Evolutionary conservation across 30 jellyfish, hydroid and myxozoan species (phyloP).

Genomic region (Haliclystus octoradiatus): DNA sequence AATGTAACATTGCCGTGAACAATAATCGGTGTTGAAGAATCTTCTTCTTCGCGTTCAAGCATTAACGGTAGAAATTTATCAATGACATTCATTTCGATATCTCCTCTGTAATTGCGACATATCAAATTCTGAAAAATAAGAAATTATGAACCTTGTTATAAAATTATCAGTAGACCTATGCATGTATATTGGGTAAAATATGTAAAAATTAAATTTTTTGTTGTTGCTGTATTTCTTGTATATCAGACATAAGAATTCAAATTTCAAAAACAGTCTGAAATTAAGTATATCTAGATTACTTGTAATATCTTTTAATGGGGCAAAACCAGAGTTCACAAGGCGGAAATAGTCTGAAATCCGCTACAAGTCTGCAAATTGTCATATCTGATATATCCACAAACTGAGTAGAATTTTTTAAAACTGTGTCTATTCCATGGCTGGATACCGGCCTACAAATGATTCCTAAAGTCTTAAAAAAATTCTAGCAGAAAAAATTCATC

Average conservation of each 20-base stretch:
- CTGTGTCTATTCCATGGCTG: no score
- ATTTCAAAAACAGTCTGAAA: no score
- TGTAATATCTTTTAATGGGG: no score
- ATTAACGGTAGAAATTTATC: slow-evolving; percentile 89
- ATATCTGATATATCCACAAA: no score
- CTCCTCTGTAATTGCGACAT: slow-evolving; percentile 91
- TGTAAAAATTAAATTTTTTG: neutral
- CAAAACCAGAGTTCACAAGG: neutral
- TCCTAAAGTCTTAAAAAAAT: no score
- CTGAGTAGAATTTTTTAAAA: no score
- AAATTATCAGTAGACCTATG: neutral
- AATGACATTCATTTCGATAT: slow-evolving; percentile 61
- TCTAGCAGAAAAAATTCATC: no score
- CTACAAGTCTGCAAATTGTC: no score
- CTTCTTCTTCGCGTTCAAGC: slow-evolving; percentile 93
- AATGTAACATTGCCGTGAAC: slow-evolving; percentile 92
- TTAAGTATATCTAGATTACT: no score
- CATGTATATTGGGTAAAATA: neutral
- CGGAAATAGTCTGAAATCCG: no score
- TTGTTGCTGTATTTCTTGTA: neutral
- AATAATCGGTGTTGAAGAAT: slow-evolving; percentile 74
- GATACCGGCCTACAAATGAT: no score
- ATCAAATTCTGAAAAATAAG: slow-evolving; percentile 63
- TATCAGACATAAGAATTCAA: no score
- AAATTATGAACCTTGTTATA: neutral